Evolutionary conservation across 2,797 vertebrate genomes (phyloP), one percentile per base, ranked within the genome.

Genomic region (Spheniscus humboldti): DNA sequence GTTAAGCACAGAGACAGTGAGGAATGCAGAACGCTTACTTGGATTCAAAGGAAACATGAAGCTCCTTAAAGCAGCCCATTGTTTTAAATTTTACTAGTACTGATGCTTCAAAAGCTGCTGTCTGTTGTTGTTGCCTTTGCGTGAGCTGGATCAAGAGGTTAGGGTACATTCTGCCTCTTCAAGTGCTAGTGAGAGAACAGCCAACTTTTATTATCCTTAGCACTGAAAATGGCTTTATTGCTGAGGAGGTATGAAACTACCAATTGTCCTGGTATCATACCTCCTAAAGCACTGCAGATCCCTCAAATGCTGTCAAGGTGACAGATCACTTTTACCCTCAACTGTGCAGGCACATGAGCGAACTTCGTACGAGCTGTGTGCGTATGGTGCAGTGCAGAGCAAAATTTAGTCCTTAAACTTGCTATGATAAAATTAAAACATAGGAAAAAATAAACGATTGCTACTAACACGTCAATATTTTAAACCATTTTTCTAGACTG

Each of bases 221-320:
- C 79, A 68, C 43, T 31, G 55, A 84, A 90, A 95, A 79, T 27
- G 48, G 59, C 59, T 95, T 94, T 84, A 88, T 74, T 94, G 79
- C 66, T 0, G 0, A 67, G 59, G 62, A 88, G 35, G 47, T 76
- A 86, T 20, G 68, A 96, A 94, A 91, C 57, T 23, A 77, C 47
- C 89, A 67, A 68, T 45, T 86, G 89, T 66, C 82, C 79, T 76
- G 69, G 63, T 91, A 91, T 90, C 57, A 30, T 17, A 88, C 13
- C n/a, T 90, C 68, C 76, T 78, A 84, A 63, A 92, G 63, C 62
- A 81, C 0, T 41, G 50, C 68, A 86, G 73, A 79, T 84, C 79
- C 79, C 68, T 91, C 85, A 64, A 76, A 88, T 60, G 57, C 69
- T 83, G 73, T 63, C 79, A 90, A 41, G 52, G 79, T 91, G 90